phyloP scores from a whole-genome alignment of 2,113 vertebrate species.

The Echinops telfairi region DNA sequence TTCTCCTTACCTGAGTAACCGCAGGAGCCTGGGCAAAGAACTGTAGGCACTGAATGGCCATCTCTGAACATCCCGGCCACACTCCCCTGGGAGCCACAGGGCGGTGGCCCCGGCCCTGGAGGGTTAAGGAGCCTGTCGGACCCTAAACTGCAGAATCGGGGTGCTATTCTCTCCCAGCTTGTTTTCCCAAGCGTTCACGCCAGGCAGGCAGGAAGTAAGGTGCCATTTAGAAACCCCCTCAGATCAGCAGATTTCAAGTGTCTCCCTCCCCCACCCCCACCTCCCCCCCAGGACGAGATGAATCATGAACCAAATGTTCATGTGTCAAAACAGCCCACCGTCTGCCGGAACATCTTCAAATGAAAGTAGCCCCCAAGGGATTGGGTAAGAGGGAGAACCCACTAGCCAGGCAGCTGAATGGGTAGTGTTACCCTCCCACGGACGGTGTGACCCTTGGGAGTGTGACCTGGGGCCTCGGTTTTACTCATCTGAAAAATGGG shows the following conservation, averaged over 20 bases:
- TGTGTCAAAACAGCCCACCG: background rate
- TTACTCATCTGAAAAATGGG: background rate
- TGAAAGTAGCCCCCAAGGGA: background rate
- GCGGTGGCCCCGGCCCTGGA: background rate
- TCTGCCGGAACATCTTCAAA: background rate
- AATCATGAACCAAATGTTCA: background rate
- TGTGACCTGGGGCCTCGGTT: background rate
- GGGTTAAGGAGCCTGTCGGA: background rate
- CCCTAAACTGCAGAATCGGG: background rate
- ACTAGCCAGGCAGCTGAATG: background rate
- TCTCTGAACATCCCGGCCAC: background rate
- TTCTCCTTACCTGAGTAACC: background rate
- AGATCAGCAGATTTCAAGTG: background rate
- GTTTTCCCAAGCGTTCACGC: background rate
- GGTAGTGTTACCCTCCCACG: background rate
- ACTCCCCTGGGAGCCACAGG: fast-evolving
- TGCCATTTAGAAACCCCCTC: background rate
- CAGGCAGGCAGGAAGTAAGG: background rate
- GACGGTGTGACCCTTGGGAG: background rate
- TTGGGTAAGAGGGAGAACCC: background rate
- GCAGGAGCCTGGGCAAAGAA: background rate
- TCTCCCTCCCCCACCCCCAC: background rate
- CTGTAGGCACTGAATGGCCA: too few relatives aligned
- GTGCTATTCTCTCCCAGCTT: background rate
- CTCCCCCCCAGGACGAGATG: background rate